Evolutionary conservation across 2,113 vertebrate genomes (phyloP).

Genomic region (Sebastes schlegelii): DNA sequence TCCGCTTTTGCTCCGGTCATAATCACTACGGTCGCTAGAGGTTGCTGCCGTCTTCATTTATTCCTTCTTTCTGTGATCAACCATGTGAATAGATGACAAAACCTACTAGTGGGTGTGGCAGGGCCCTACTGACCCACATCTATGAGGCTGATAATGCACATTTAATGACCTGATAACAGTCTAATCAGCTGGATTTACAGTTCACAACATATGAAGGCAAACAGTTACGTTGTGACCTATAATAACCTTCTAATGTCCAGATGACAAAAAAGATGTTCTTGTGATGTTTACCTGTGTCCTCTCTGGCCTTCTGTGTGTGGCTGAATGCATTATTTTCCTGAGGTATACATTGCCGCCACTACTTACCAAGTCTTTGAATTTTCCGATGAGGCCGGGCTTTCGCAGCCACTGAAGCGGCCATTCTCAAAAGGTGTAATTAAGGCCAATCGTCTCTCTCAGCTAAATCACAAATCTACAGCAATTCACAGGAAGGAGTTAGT

Average conservation of each 20-base stretch:
- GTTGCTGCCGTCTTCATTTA: no score
- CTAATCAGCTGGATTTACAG: no score
- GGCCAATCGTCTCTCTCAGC: constrained; percentile 87
- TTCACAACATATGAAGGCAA: neutral
- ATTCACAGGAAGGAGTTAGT: constrained; percentile 91
- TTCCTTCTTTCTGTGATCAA: no score
- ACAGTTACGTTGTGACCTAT: neutral
- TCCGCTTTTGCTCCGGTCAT: no score
- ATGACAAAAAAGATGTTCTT: neutral
- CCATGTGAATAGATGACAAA: no score
- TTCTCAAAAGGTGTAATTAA: constrained; percentile 92
- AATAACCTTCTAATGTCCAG: neutral
- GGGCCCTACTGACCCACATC: no score
- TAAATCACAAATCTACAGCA: constrained; percentile 94
- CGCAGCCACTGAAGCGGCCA: constrained; percentile 87
- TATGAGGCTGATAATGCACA: no score
- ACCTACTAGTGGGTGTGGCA: no score
- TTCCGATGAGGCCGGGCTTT: constrained; percentile 76
- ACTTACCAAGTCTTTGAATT: constrained; percentile 92
- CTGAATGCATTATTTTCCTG: constrained; percentile 9
- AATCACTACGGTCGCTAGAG: no score
- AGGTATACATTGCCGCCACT: constrained; percentile 15
- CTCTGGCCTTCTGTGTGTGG: neutral
- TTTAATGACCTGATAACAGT: no score
- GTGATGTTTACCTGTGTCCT: neutral